These are phyloP conservation scores for Melinopterus prodromus DNA, from an alignment of 2,888 invertebrate genomes.

Conservation along the genomic window DNA sequence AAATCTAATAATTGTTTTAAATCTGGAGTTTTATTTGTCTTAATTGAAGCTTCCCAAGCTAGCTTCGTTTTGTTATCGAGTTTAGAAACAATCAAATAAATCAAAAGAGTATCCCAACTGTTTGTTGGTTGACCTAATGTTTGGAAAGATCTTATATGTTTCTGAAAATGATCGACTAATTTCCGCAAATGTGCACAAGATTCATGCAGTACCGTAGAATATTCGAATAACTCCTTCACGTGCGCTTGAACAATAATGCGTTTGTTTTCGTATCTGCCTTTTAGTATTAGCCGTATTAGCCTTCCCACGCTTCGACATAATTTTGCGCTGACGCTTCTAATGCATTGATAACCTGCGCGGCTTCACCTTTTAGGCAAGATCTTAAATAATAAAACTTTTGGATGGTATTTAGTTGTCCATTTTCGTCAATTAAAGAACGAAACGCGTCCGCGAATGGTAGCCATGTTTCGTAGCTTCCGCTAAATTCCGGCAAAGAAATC, in stretches of 20 bases:
- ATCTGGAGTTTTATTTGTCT: slow-evolving; percentile 29
- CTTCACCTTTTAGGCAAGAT: slow-evolving; percentile 37
- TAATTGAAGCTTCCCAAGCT: slow-evolving; percentile 41
- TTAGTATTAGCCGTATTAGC: too few relatives aligned
- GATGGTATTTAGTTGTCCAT: slow-evolving; percentile 29
- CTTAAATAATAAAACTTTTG: slow-evolving; percentile 38
- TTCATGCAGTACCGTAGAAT: slow-evolving; percentile 36
- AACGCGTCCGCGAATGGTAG: slow-evolving; percentile 32
- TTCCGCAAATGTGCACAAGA: slow-evolving; percentile 35
- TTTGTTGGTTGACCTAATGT: slow-evolving; percentile 43
- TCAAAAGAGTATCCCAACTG: slow-evolving; percentile 43
- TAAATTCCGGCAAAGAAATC: too few relatives aligned
- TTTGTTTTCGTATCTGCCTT: slow-evolving; percentile 42
- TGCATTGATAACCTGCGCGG: slow-evolving; percentile 33
- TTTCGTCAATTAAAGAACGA: slow-evolving; percentile 33
- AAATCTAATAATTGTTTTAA: slow-evolving; percentile 39
- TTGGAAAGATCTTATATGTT: too few relatives aligned
- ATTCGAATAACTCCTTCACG: slow-evolving; percentile 41
- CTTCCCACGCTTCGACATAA: slow-evolving; percentile 35
- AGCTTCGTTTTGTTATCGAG: slow-evolving; percentile 40
- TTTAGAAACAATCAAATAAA: slow-evolving; percentile 41
- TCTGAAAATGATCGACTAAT: slow-evolving; percentile 40
- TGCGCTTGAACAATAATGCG: slow-evolving; percentile 43
- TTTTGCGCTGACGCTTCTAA: slow-evolving; percentile 34
- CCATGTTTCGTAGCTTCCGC: too few relatives aligned